These are phyloP conservation scores for Vombatus ursinus DNA, from an alignment of 2,113 vertebrate species.

Conservation along the genomic window DNA sequence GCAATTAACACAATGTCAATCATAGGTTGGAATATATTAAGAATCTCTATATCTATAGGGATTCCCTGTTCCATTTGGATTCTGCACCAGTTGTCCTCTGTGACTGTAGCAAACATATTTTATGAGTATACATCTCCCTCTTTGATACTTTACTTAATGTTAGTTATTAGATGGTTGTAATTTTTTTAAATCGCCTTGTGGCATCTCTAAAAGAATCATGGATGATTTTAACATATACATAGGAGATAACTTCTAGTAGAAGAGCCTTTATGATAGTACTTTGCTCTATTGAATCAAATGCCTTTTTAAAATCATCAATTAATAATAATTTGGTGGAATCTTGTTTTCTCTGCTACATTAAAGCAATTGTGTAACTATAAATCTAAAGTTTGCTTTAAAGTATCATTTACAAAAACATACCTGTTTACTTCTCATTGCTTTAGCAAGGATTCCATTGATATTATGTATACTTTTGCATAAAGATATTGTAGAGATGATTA, in stretches of 20 bases:
- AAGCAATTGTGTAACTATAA: neutral
- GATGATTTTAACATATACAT: neutral
- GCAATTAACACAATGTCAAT: neutral
- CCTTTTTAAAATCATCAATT: neutral
- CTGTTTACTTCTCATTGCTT: neutral
- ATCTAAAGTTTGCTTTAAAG: neutral
- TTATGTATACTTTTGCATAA: neutral
- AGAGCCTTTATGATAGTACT: neutral
- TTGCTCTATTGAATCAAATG: neutral
- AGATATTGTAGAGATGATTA: neutral
- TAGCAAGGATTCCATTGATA: neutral
- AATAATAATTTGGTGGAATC: neutral
- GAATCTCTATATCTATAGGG: neutral
- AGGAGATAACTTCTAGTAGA: neutral
- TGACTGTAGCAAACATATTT: neutral
- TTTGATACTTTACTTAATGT: neutral
- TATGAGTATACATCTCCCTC: neutral
- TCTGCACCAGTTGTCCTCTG: neutral
- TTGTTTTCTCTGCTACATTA: neutral
- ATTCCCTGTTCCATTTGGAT: neutral
- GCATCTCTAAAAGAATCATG: neutral
- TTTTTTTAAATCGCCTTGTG: neutral
- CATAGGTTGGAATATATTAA: neutral
- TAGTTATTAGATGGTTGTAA: neutral
- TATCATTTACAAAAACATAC: neutral